phyloP scores from a whole-genome alignment of 2,113 vertebrate species.

The Chloropsis hardwickii region DNA sequence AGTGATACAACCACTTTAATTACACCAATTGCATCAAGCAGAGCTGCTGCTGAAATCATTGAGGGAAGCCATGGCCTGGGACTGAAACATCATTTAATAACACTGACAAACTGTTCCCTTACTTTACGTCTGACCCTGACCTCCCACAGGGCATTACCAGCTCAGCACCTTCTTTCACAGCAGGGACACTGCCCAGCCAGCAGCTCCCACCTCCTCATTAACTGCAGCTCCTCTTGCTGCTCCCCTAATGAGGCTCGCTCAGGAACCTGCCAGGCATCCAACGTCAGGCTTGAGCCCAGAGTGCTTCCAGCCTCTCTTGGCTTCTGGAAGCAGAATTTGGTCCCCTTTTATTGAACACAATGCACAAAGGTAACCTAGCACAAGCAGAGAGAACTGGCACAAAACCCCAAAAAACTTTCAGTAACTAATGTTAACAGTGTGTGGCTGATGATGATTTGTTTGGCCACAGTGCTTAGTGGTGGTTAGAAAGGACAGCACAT shows the following conservation, averaged over 20 bases:
- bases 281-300: accelerated
- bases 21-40: not conserved
- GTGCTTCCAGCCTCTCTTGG: not conserved
- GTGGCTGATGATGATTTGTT: not conserved
- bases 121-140: not conserved
- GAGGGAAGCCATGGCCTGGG: not conserved
- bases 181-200: accelerated
- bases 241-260: not conserved
- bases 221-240: not conserved
- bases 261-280: not conserved
- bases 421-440: accelerated
- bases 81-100: not conserved
- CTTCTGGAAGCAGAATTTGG: not conserved
- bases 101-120: not conserved
- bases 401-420: accelerated
- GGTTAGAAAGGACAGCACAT: not conserved
- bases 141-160: slow-evolving; percentile 1
- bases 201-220: slow-evolving; percentile 11
- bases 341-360: not conserved
- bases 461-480: not conserved
- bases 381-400: accelerated
- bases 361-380: not conserved
- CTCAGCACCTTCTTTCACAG: not conserved
- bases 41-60: not conserved
- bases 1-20: not conserved